Conservation (phyloP, 1,140 invertebrate species). For the Cryptotermes secundus region DNA sequence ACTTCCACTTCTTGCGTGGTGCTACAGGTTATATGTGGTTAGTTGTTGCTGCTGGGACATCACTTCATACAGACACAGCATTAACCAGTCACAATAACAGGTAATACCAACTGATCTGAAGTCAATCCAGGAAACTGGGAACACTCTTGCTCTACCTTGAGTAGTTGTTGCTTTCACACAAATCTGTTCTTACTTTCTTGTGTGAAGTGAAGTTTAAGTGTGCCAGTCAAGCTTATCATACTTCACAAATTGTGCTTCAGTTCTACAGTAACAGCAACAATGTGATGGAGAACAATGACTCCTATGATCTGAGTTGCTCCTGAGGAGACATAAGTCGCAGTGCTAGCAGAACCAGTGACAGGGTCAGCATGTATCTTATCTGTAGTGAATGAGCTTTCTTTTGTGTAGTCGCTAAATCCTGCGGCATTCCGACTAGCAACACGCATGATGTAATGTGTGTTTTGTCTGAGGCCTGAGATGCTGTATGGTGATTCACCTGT, state of each 20-base stretch:
- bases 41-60: background rate
- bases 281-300: background rate
- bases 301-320: background rate
- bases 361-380: slow-evolving; percentile 17
- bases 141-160: background rate
- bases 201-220: background rate
- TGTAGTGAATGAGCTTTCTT: background rate
- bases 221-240: background rate
- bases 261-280: background rate
- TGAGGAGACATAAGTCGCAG: background rate
- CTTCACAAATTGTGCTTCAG: slow-evolving; percentile 7
- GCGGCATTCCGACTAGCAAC: slow-evolving; percentile 44
- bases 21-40: background rate
- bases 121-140: background rate
- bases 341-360: background rate
- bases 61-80: background rate
- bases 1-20: background rate
- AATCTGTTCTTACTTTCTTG: background rate
- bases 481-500: slow-evolving; percentile 38
- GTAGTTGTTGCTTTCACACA: background rate
- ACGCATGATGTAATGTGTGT: slow-evolving; percentile 43
- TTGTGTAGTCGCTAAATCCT: slow-evolving; percentile 42
- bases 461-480: slow-evolving; percentile 38
- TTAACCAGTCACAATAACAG: background rate
- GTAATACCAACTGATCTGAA: background rate